Evolutionary conservation across 2,113 vertebrate genomes (phyloP).

Genomic region (Marcusenius ussheri): DNA sequence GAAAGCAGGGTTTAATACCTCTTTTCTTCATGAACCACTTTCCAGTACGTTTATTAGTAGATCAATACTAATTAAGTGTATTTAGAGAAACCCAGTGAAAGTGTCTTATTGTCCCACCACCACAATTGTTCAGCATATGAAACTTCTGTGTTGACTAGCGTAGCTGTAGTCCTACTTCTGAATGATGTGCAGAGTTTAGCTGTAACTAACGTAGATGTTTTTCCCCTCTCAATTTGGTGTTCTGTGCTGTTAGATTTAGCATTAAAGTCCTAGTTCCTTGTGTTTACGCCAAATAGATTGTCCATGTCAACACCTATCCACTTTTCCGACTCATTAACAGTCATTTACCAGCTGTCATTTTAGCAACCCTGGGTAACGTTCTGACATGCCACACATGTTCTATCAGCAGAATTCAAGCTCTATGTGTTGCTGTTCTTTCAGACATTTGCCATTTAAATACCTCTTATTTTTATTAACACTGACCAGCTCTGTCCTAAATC

Average conservation of each 20-base stretch:
- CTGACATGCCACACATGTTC: background rate
- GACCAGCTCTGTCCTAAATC: conserved; percentile 25
- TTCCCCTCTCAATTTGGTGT: conserved; percentile 28
- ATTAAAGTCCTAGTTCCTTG: conserved; percentile 26
- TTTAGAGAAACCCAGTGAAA: conserved; percentile 34
- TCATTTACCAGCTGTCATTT: background rate
- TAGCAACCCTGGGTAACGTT: background rate
- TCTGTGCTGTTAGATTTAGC: conserved; percentile 22
- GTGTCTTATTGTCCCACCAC: conserved; percentile 29
- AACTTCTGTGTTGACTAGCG: conserved; percentile 36
- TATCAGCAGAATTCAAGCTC: background rate
- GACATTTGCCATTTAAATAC: conserved; percentile 25
- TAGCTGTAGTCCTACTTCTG: conserved; percentile 37
- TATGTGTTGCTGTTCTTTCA: background rate
- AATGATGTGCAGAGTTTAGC: conserved; percentile 33
- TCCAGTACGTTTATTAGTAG: conserved; percentile 36
- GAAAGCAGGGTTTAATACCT: conserved; percentile 7
- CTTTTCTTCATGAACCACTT: conserved; percentile 10
- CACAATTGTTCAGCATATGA: conserved; percentile 32
- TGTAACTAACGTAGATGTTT: conserved; percentile 41
- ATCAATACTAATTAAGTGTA: conserved; percentile 44
- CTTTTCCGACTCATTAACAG: background rate
- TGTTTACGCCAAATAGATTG: conserved; percentile 21
- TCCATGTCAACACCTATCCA: background rate
- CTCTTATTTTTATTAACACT: conserved; percentile 28